Evolutionary conservation across 2,113 vertebrate species (phyloP).

Genomic region (Alethe diademata): DNA sequence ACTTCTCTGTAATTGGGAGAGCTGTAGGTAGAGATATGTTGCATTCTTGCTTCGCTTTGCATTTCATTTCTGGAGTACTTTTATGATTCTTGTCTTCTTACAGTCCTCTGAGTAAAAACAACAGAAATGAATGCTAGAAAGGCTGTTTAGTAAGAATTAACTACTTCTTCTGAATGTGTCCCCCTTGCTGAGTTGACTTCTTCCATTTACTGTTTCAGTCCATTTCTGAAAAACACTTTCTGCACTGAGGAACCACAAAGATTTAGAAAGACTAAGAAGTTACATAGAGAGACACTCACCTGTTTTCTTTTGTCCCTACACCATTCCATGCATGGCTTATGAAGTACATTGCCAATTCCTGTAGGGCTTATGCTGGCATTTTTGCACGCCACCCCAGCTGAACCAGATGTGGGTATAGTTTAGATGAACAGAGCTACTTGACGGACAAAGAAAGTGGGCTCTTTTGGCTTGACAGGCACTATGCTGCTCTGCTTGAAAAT

Average conservation of each 20-base stretch:
- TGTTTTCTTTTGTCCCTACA: background rate
- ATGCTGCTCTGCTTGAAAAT: background rate
- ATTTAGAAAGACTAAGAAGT: background rate
- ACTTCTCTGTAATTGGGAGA: background rate
- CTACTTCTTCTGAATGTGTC: background rate
- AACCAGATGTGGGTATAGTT: background rate
- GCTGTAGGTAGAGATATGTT: background rate
- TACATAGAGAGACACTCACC: background rate
- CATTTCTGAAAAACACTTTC: background rate
- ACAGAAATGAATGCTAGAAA: background rate
- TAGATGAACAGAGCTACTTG: background rate
- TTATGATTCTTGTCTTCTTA: background rate
- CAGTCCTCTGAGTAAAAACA: background rate
- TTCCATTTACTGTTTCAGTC: background rate
- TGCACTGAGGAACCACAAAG: background rate
- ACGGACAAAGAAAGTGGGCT: background rate
- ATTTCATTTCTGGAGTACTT: background rate
- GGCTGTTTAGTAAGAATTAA: background rate
- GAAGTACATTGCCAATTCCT: background rate
- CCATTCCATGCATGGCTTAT: background rate
- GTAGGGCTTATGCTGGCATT: background rate
- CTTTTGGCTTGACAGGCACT: background rate
- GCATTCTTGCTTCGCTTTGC: background rate
- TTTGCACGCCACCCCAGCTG: background rate
- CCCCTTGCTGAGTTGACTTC: background rate